Base-by-base conservation (phyloP, 2,888 invertebrate genomes). In the Eilema sororculum region DNA sequence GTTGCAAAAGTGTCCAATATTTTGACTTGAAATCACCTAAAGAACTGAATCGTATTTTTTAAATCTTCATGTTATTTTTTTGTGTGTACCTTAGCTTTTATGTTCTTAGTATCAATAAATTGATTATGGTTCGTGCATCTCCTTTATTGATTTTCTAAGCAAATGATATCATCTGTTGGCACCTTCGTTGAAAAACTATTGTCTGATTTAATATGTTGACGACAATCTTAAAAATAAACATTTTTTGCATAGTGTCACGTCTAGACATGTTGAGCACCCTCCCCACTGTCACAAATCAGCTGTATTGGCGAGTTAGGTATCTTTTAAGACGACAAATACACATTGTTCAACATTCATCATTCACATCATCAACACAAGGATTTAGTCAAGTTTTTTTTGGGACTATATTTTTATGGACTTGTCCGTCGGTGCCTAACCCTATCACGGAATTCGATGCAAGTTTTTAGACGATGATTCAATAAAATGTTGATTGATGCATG, bases 261-360 rank as follows among this genome's bases (percentile, higher is more conserved):
- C 82, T 82, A 82, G 82, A 88, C 94, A 85, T 82, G 94, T 93
- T 85, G 81, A 83, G 87, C 85, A 87, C 86, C 87, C 86, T 86
- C 84, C 86, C 85, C 83, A 79, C 84, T 84, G 86, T 87, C 84
- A 81, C 79, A 79, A 64, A 90, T 91, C 90, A 90, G 87, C 90
- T 91, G 90, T 87, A 84, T 76, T 77, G 69, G 76, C 83, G 79
- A 85, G 20, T 78, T 80, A 83, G 75, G 74, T 87, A 85, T 86
- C 81, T 82, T 80, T 86, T 91, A 92, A 92, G 91, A 88, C 87
- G 90, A 90, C 90, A 86, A 83, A 85, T 89, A 90, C 85, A 87
- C 88, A 91, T 93, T 89, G 88, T 89, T 82, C 79, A 84, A 87
- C 91, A 94, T 92, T 92, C 89, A 93, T 93, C 92, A 91, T 90